phyloP scores from a whole-genome alignment of 2,797 vertebrate species.

The Crypturellus tataupa region DNA sequence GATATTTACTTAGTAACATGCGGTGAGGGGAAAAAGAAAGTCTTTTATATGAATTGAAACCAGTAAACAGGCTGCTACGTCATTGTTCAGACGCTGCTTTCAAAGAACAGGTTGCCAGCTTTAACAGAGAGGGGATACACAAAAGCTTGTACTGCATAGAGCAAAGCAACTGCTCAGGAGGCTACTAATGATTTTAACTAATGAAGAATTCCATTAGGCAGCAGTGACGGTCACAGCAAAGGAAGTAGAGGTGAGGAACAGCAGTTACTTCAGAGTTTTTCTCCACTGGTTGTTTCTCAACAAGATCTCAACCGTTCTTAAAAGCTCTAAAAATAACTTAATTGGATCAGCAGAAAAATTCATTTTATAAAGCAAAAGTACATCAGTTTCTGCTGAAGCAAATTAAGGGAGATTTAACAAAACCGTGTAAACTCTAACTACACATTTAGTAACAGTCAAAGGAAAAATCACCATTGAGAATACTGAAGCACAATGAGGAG shows the following conservation, averaged over 20 bases:
- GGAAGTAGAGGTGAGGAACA: background rate
- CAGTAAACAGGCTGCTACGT: background rate
- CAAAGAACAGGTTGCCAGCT: background rate
- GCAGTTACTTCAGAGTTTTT: no score
- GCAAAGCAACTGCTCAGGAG: background rate
- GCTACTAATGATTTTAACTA: background rate
- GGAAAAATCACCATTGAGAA: background rate
- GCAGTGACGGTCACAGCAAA: background rate
- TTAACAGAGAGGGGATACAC: background rate
- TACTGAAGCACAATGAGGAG: no score
- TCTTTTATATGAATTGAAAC: background rate
- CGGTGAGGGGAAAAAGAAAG: background rate
- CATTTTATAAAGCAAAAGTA: background rate
- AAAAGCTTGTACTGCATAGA: background rate
- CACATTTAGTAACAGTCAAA: background rate
- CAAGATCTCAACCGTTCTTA: no score
- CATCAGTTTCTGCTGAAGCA: background rate
- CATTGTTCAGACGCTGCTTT: background rate
- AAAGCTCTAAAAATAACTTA: no score
- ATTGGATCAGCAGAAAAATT: no score
- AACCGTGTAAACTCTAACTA: background rate
- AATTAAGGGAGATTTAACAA: background rate
- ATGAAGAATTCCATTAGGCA: no score
- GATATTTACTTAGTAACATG: no score
- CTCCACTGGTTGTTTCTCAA: no score